phyloP scores from a whole-genome alignment of 2,888 invertebrate genomes.

The Netelia fuscicornis region DNA sequence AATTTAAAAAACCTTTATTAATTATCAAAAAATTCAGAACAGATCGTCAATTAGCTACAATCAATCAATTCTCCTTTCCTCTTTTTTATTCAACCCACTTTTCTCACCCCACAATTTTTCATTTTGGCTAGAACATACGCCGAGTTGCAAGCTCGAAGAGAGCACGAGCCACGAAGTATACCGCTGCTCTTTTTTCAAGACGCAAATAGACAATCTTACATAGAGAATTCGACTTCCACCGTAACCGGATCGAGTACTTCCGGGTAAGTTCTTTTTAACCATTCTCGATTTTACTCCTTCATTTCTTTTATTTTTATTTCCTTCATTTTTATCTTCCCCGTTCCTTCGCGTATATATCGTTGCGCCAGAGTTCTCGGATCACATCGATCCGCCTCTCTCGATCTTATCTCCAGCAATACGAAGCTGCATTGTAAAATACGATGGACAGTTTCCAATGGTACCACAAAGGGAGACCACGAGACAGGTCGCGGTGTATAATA shows the following conservation, averaged over 20 bases:
- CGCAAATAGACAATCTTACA: slow-evolving; percentile 50
- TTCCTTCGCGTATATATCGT: background rate
- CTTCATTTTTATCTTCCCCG: background rate
- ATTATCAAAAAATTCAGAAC: background rate
- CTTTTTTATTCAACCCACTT: background rate
- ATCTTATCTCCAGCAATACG: slow-evolving; percentile 27
- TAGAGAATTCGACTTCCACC: slow-evolving; percentile 59
- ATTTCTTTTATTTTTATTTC: background rate
- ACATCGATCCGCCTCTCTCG: slow-evolving; percentile 28
- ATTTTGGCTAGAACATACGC: slow-evolving; percentile 57
- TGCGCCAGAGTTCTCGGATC: slow-evolving; percentile 15
- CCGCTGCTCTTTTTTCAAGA: slow-evolving; percentile 62
- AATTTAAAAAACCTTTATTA: background rate
- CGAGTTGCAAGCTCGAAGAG: slow-evolving; percentile 66
- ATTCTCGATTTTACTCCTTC: background rate
- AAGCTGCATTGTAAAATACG: slow-evolving; percentile 14
- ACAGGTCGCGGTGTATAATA: background rate
- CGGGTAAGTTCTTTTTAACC: slow-evolving; percentile 59
- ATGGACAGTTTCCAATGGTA: slow-evolving; percentile 21
- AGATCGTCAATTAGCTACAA: too few relatives aligned
- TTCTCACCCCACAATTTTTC: background rate
- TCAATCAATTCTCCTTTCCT: background rate
- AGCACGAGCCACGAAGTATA: slow-evolving; percentile 57
- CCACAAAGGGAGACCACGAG: slow-evolving; percentile 37
- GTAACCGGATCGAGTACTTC: slow-evolving; percentile 59